Percentiles rank a stretch among this genome's conserved stretches.
Evolutionary conservation across 2,797 vertebrate genomes (phyloP).

Genomic region (Microctenopoma steveboyesi): DNA sequence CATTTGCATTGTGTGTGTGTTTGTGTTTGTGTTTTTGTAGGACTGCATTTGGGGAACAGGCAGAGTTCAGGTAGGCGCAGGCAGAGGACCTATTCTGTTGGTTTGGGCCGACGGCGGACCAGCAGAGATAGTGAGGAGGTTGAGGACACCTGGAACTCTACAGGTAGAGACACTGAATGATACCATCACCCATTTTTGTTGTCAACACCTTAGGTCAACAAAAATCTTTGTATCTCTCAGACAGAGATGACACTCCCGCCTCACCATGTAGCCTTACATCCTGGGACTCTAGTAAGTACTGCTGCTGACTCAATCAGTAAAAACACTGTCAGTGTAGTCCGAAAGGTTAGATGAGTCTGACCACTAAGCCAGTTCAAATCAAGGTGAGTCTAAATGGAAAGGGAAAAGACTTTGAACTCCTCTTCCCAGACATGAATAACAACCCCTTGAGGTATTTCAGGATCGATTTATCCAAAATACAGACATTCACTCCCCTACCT

Average conservation of each 20-base stretch:
- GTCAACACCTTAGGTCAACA: conserved; percentile 58
- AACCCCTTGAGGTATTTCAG: not conserved
- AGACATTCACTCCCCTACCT: not conserved
- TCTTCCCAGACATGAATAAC: not conserved
- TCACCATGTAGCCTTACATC: conserved; percentile 85
- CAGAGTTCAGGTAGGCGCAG: conserved; percentile 69
- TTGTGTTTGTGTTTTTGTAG: conserved; percentile 57
- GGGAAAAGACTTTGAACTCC: not conserved
- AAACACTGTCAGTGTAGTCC: conserved; percentile 32
- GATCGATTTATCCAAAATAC: conserved; percentile 9
- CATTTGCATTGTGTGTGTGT: conserved; percentile 12
- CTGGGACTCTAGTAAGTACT: conserved; percentile 85
- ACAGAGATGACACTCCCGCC: conserved; percentile 79
- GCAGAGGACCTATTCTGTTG: conserved; percentile 73
- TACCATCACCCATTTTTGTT: not conserved
- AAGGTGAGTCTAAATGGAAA: conserved; percentile 15
- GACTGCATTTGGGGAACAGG: conserved; percentile 64
- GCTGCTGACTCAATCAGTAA: conserved; percentile 24
- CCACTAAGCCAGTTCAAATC: conserved; percentile 3
- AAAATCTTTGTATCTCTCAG: conserved; percentile 77
- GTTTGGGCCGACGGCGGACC: conserved; percentile 75
- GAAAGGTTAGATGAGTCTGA: conserved; percentile 10
- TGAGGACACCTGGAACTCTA: conserved; percentile 72
- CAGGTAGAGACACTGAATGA: conserved; percentile 73
- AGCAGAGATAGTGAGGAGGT: conserved; percentile 78